Percentiles rank a stretch among this genome's conserved stretches.
Conservation (phyloP, 2,888 invertebrate species). For the Lasioglossum calceatum region DNA sequence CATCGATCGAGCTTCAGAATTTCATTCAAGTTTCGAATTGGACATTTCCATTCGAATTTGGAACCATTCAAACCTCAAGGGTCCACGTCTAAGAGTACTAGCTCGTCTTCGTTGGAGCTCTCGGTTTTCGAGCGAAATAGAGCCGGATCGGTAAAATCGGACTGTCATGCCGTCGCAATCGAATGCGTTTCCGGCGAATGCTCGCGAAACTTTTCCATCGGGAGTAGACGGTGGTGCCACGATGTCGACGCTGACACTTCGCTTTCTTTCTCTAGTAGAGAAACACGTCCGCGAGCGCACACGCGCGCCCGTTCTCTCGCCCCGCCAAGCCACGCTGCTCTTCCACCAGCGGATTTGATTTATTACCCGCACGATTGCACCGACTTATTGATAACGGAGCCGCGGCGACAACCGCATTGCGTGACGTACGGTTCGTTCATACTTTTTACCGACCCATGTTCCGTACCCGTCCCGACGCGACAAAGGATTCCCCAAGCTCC, state of each 20-base stretch:
- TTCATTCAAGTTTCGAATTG: neutral
- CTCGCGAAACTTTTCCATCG: conserved; percentile 33
- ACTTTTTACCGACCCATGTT: neutral
- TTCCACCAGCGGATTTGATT: conserved; percentile 44
- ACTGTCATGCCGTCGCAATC: neutral
- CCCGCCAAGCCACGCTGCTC: neutral
- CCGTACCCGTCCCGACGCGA: neutral
- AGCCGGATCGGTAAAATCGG: neutral
- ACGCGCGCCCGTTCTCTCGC: neutral
- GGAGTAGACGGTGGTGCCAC: conserved; percentile 12
- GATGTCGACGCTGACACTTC: conserved; percentile 8
- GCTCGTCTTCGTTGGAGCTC: neutral
- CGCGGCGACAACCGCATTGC: conserved; percentile 33
- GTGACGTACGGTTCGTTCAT: conserved; percentile 11
- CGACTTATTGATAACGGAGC: conserved; percentile 46
- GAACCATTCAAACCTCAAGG: neutral
- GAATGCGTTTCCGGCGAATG: neutral
- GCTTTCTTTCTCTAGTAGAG: conserved; percentile 35
- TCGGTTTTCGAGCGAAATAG: neutral
- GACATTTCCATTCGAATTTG: neutral
- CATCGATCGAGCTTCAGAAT: neutral
- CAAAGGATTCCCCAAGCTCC: neutral
- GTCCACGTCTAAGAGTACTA: neutral
- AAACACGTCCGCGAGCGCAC: conserved; percentile 17
- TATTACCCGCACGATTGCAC: conserved; percentile 46